Evolutionary conservation across 2,888 invertebrate species (phyloP).

Genomic region (Ecdyonurus torrentis): DNA sequence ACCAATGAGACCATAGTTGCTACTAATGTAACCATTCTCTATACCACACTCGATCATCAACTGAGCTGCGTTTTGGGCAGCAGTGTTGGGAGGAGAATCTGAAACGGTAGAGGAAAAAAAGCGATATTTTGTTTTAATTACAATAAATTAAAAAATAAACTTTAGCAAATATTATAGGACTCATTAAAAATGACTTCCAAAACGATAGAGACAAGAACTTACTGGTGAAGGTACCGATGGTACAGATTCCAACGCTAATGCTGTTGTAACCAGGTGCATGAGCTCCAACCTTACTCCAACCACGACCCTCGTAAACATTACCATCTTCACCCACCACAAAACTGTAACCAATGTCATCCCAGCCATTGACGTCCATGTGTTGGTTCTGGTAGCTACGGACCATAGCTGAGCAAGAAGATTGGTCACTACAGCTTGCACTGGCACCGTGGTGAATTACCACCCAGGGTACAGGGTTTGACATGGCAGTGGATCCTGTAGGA

Average conservation of each 20-base stretch:
- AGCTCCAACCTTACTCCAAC: slow-evolving; percentile 28
- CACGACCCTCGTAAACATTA: slow-evolving; percentile 27
- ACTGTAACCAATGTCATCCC: slow-evolving; percentile 28
- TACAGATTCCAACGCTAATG: slow-evolving; percentile 31
- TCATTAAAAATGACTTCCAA: background rate
- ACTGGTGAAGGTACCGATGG: slow-evolving; percentile 34
- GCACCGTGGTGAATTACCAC: slow-evolving; percentile 27
- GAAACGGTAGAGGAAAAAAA: slow-evolving; percentile 19
- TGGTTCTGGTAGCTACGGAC: slow-evolving; percentile 24
- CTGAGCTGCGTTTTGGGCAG: slow-evolving; percentile 38
- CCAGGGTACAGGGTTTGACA: slow-evolving; percentile 21
- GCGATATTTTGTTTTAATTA: background rate
- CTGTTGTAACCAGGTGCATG: slow-evolving; percentile 27
- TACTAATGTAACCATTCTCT: slow-evolving; percentile 35
- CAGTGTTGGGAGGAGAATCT: slow-evolving; percentile 40
- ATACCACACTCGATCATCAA: slow-evolving; percentile 44
- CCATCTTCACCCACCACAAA: slow-evolving; percentile 35
- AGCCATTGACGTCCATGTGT: slow-evolving; percentile 23
- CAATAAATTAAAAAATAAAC: background rate
- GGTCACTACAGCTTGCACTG: slow-evolving; percentile 18
- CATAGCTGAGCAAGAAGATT: slow-evolving; percentile 19
- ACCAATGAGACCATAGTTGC: slow-evolving; percentile 43
- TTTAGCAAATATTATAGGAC: background rate
- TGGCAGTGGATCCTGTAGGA: slow-evolving; percentile 12
- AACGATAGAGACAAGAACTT: slow-evolving; percentile 13